A percentile compares a stretch with the other conserved stretches of the same genome.
These are phyloP conservation scores for Sicus ferrugineus DNA, from an alignment of 2,888 invertebrate species.

Conservation along the genomic window DNA sequence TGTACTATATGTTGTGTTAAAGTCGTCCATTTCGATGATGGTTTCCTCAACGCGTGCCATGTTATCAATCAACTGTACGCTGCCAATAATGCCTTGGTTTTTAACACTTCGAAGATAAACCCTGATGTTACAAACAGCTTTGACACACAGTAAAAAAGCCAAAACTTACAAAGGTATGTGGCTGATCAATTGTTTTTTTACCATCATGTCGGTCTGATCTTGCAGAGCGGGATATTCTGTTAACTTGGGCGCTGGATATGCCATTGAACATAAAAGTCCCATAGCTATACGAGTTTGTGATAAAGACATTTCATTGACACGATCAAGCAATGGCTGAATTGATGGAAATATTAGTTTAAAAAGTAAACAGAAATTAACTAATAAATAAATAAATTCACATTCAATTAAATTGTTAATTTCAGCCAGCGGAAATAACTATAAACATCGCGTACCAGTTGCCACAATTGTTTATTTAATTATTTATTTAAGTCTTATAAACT, in stretches of 20 bases:
- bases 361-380: too few relatives aligned
- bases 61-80: conserved; percentile 78
- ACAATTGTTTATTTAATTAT: too few relatives aligned
- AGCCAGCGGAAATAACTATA: too few relatives aligned
- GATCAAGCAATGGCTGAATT: conserved; percentile 74
- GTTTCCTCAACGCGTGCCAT: conserved; percentile 67
- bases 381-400: too few relatives aligned
- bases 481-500: too few relatives aligned
- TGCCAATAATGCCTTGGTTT: conserved; percentile 78
- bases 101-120: conserved; percentile 66
- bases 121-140: background rate
- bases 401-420: too few relatives aligned
- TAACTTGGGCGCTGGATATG: conserved; percentile 67
- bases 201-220: conserved; percentile 84
- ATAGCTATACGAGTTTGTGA: conserved; percentile 79
- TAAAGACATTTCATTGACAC: conserved; percentile 76
- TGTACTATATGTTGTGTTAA: conserved; percentile 66
- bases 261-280: conserved; percentile 79
- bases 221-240: conserved; percentile 75
- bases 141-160: background rate
- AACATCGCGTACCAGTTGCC: too few relatives aligned
- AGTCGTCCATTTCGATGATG: conserved; percentile 60
- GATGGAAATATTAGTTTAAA: background rate
- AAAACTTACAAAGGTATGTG: conserved; percentile 67
- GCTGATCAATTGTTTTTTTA: conserved; percentile 83